phyloP scores from a whole-genome alignment of 2,113 vertebrate species.

The Nematolebias whitei region DNA sequence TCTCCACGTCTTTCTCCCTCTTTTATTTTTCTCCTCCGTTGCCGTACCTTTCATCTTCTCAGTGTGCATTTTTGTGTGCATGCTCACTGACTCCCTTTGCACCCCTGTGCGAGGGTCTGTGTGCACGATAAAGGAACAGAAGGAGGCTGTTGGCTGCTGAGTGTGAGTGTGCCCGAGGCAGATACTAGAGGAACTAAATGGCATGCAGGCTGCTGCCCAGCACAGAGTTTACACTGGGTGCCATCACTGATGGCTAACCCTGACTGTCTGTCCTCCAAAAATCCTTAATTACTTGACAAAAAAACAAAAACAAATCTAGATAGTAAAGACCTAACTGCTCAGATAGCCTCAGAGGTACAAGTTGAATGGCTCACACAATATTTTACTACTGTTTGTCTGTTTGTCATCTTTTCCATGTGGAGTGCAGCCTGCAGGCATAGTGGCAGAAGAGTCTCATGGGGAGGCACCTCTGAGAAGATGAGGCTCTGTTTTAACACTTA shows the following conservation, averaged over 20 bases:
- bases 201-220: constrained; percentile 63
- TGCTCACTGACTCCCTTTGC: constrained; percentile 59
- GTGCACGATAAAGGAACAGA: constrained; percentile 75
- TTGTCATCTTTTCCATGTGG: constrained; percentile 35
- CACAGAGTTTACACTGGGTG: constrained; percentile 56
- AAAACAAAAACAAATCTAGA: constrained; percentile 32
- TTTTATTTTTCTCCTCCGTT: constrained; percentile 55
- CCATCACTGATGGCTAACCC: constrained; percentile 60
- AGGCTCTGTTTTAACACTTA: constrained; percentile 42
- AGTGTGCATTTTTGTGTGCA: constrained; percentile 36
- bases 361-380: neutral
- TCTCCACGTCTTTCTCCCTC: constrained; percentile 60
- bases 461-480: constrained; percentile 29
- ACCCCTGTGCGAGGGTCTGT: constrained; percentile 57
- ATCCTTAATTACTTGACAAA: constrained; percentile 55
- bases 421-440: constrained; percentile 39
- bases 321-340: constrained; percentile 18
- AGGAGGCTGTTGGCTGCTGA: constrained; percentile 68
- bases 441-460: constrained; percentile 53
- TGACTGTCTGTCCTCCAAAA: constrained; percentile 52
- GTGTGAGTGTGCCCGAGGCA: constrained; percentile 68
- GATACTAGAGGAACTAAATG: constrained; percentile 74
- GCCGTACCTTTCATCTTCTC: constrained; percentile 61
- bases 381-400: constrained; percentile 6
- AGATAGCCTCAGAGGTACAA: neutral